Conservation (phyloP, 2,797 vertebrate species). For the Sebastes ruberrimus region DNA sequence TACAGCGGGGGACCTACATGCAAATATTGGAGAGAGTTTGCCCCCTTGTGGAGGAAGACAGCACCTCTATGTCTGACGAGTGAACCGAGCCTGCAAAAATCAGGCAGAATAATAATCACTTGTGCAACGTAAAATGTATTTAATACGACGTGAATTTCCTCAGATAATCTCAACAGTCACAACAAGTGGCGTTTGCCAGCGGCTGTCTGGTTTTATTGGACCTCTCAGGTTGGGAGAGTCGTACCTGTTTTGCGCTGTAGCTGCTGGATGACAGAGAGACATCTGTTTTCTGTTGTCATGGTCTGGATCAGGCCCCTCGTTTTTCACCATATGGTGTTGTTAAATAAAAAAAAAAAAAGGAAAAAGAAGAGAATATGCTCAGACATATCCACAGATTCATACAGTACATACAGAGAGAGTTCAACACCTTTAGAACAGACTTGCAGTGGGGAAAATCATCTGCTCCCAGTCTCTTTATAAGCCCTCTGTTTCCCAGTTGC, state of each 20-base stretch:
- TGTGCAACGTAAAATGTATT: conserved; percentile 9
- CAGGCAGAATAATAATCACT: conserved; percentile 12
- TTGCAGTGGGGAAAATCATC: conserved; percentile 20
- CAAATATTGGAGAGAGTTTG: conserved; percentile 71
- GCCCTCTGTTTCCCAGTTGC: conserved; percentile 53
- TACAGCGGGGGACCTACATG: neutral
- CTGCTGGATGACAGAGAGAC: conserved; percentile 33
- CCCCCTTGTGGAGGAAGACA: conserved; percentile 75
- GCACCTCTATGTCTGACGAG: neutral
- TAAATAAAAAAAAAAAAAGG: conserved; percentile 21
- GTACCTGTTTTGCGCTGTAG: conserved; percentile 12
- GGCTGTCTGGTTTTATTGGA: conserved; percentile 13
- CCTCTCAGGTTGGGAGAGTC: conserved; percentile 2
- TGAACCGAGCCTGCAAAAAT: conserved; percentile 7
- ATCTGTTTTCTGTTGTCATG: conserved; percentile 52
- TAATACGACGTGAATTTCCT: conserved; percentile 20
- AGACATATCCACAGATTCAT: neutral
- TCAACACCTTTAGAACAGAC: conserved; percentile 23
- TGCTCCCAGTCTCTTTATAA: conserved; percentile 39
- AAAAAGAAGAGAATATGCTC: neutral
- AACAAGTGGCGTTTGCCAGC: conserved; percentile 6
- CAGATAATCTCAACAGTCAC: conserved; percentile 10
- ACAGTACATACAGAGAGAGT: neutral
- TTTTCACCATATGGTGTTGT: conserved; percentile 35
- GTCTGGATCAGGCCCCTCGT: conserved; percentile 27